Evolutionary conservation across 2,888 invertebrate genomes (phyloP), one percentile per base, ranked within the genome.

Genomic region (Aradus depressus): DNA sequence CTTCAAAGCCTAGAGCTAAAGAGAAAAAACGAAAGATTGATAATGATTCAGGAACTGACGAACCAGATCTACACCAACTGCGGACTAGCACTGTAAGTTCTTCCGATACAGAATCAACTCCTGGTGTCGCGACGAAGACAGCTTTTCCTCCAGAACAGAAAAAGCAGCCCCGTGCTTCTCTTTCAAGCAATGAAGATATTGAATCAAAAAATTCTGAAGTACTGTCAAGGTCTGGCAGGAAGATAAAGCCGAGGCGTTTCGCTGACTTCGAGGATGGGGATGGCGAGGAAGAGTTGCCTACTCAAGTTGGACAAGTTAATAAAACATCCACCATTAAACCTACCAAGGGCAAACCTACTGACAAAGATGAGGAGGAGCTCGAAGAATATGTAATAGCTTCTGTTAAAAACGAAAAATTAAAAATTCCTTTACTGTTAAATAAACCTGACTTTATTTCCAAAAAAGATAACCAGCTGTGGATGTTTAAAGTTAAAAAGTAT

Each of bases 191-290:
- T n/a, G n/a, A n/a, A n/a, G n/a, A n/a, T n/a, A n/a, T n/a, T n/a
- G n/a, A n/a, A n/a, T n/a, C n/a, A n/a, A n/a, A n/a, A n/a, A n/a
- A n/a, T n/a, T n/a, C n/a, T n/a, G 53, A 53, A 32, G 51, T 57
- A 5, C 41, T 57, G 12, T 59, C 58, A 14, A 53, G 59, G 18
- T 62, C 63, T 61, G 83, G 84, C 0, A 73, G 85, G 47, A 84
- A 83, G 67, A 80, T 84, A 54, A 80, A 82, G 59, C 81, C 81
- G 0, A 83, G 69, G 53, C 62, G 66, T 48, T 68, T 67, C 60
- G 63, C 64, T 34, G 60, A 60, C 44, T 50, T 41, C 22, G 60
- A 60, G 53, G 54, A 57, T 14, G 54, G 54, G n/a, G 59, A 59
- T 38, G 22, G 25, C 8, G 47, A 47, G 4, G 47, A 47, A 5